Percentiles rank a stretch among this genome's conserved stretches.
Evolutionary conservation across 2,113 vertebrate species (phyloP).

Genomic region (Phylloscopus trochilus): DNA sequence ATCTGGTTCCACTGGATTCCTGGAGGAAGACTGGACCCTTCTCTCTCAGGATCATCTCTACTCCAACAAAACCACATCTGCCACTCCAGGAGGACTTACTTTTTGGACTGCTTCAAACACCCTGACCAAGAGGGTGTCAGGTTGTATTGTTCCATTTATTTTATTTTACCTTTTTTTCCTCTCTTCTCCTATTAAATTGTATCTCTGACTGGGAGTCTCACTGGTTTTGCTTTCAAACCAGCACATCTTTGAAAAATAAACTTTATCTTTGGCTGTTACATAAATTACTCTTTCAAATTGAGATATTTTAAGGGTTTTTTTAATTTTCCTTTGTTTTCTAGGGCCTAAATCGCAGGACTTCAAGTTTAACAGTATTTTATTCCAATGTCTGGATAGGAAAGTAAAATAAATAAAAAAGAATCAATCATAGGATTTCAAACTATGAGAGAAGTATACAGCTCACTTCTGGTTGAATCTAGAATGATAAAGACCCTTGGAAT

Average conservation of each 20-base stretch:
- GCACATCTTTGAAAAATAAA: neutral
- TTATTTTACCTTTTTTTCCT: too few relatives aligned
- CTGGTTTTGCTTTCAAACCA: too few relatives aligned
- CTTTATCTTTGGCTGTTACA: neutral
- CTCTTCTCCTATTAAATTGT: too few relatives aligned
- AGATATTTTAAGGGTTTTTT: neutral
- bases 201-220: too few relatives aligned
- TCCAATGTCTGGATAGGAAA: neutral
- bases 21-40: too few relatives aligned
- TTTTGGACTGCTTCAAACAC: too few relatives aligned
- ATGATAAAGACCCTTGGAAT: neutral
- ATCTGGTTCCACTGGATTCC: too few relatives aligned
- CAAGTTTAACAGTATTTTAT: neutral
- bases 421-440: neutral
- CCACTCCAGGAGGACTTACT: too few relatives aligned
- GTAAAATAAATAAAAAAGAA: neutral
- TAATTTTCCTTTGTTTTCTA: neutral
- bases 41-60: too few relatives aligned
- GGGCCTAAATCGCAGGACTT: neutral
- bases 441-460: neutral
- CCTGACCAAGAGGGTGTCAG: too few relatives aligned
- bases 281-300: neutral
- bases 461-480: neutral
- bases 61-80: too few relatives aligned
- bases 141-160: too few relatives aligned